phyloP scores from a whole-genome alignment of 1,140 invertebrate species.

The Venustaconcha ellipsiformis region DNA sequence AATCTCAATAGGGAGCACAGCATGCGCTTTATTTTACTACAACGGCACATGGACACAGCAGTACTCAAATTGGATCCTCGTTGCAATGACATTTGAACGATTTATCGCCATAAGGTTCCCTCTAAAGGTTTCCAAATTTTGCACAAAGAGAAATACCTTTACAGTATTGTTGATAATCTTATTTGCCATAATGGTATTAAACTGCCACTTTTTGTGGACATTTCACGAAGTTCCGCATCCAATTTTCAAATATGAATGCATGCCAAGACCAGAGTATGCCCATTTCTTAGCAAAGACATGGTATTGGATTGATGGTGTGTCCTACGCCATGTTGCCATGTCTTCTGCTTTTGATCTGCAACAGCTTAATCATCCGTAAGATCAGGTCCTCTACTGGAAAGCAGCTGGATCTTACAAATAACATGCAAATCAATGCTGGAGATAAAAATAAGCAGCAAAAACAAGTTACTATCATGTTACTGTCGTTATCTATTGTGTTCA shows the following conservation, averaged over 20 bases:
- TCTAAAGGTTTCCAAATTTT: conserved; percentile 45
- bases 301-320: conserved; percentile 50
- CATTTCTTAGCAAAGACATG: conserved; percentile 34
- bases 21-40: conserved; percentile 44
- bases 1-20: conserved; percentile 29
- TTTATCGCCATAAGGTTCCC: conserved; percentile 60
- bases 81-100: conserved; percentile 56
- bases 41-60: conserved; percentile 44
- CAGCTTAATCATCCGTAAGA: conserved; percentile 41
- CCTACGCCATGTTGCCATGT: conserved; percentile 47
- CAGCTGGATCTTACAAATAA: conserved; percentile 34
- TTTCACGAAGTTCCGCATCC: conserved; percentile 19
- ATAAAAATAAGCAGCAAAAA: conserved; percentile 44
- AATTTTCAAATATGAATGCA: conserved; percentile 21
- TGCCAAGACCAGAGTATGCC: conserved; percentile 14
- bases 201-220: conserved; percentile 38
- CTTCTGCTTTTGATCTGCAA: conserved; percentile 41
- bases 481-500: conserved; percentile 48
- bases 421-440: conserved; percentile 31
- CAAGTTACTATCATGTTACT: conserved; percentile 58
- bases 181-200: conserved; percentile 30
- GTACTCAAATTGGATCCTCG: conserved; percentile 58
- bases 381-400: conserved; percentile 34
- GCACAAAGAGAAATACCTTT: conserved; percentile 24
- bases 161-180: conserved; percentile 31